These are phyloP conservation scores for Pterois miles DNA, from an alignment of 2,797 vertebrate genomes.

Conservation along the genomic window DNA sequence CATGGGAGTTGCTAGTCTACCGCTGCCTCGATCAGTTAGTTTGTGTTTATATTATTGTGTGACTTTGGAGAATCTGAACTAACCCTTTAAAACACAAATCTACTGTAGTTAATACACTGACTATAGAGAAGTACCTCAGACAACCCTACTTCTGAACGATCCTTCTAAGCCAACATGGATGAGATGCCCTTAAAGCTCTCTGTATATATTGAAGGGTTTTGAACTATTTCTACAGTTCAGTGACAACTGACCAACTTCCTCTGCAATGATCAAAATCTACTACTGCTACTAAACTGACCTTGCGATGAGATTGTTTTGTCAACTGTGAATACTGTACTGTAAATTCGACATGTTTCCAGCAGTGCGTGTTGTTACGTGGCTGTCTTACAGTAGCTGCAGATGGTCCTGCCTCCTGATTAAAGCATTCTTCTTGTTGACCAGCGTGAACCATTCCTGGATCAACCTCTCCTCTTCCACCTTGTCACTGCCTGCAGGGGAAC, in stretches of 20 bases:
- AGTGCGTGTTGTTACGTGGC: background rate
- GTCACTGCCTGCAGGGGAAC: constrained; percentile 81
- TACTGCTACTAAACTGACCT: background rate
- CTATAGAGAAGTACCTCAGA: no score
- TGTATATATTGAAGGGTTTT: no score
- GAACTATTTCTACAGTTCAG: background rate
- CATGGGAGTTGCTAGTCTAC: no score
- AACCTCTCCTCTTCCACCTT: constrained; percentile 88
- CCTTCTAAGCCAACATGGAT: background rate
- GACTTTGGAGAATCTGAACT: no score
- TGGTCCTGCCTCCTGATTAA: constrained; percentile 93
- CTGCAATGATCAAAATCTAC: background rate
- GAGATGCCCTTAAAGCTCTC: no score
- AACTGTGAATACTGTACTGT: rapidly evolving
- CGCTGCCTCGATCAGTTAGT: no score
- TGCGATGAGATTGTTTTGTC: background rate
- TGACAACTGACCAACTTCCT: background rate
- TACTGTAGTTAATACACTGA: no score
- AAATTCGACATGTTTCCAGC: background rate
- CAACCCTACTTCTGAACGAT: no score
- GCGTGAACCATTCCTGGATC: constrained; percentile 93
- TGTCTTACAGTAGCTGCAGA: constrained; percentile 90
- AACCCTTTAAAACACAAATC: no score
- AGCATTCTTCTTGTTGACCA: constrained; percentile 95
- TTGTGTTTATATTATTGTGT: no score